Base-by-base conservation (phyloP, 1,140 invertebrate genomes). In the Calephelis nemesis region DNA sequence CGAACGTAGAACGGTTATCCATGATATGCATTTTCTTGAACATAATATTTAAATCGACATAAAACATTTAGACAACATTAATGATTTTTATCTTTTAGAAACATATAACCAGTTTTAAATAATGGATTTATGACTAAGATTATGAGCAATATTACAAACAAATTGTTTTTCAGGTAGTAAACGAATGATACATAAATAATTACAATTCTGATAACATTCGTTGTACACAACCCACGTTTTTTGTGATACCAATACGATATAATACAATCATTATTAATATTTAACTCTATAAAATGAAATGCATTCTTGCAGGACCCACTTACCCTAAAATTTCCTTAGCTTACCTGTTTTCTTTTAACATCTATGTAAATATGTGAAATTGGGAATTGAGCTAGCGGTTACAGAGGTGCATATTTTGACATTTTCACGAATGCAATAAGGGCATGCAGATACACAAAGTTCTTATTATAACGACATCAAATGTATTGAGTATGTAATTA, bases 241-340 rank as follows among this genome's bases (percentile, higher is more conserved):
- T 78, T 67, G 69, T 49, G 62, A 68, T 72, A 76, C 76, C 72
- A 67, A 75, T 79, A 79, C 76, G 76, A 82, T 83, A 83, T 72
- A 71, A 83, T 74, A 75, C 74, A 74, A 75, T 72, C 62, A 77
- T 78, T 72, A 71, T 74, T 73, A 71, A 75, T 73, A 62, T 71
- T 79, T 82, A 80, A 87, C 79, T 87, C 85, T 89, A 88, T 81
- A 69, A 85, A 89, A 86, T 88, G 88, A 90, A 90, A 89, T 88
- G 79, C 67, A 87, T 85, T 87, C 77, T 78, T 84, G 88, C 79
- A 89, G 85, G 85, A 82, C 77, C 68, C 72, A 73, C 77, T 82
- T 87, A 82, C 68, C 63, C 73, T 86, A 87, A 15, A 65, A 30
- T 65, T 78, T 73, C 79, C 85, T 87, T 82, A 87, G 82, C 83